phyloP scores from a whole-genome alignment of 2,113 vertebrate species.

The Euleptes europaea region DNA sequence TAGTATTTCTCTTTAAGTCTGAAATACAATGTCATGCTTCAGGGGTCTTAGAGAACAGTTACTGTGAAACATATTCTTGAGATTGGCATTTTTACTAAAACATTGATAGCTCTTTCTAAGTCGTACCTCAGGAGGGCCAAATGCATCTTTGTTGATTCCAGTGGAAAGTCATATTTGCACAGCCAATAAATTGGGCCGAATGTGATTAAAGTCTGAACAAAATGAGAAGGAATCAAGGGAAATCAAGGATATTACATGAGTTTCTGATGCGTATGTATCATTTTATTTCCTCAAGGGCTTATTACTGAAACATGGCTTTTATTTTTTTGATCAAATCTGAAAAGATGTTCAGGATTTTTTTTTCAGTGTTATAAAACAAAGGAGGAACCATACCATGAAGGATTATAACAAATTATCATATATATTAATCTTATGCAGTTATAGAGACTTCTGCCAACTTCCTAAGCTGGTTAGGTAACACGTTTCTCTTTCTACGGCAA shows the following conservation, averaged over 20 bases:
- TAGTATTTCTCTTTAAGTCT: slow-evolving; percentile 18
- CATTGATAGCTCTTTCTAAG: slow-evolving; percentile 21
- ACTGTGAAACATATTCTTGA: slow-evolving; percentile 9
- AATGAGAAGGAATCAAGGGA: slow-evolving; percentile 60
- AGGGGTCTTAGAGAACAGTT: slow-evolving; percentile 12
- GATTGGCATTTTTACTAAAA: slow-evolving; percentile 20
- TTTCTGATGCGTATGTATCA: slow-evolving; percentile 54
- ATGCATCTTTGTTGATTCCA: slow-evolving; percentile 10
- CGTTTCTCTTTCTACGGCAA: slow-evolving; percentile 31
- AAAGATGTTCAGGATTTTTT: slow-evolving; percentile 26
- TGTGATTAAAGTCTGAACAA: slow-evolving; percentile 48
- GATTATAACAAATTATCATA: slow-evolving; percentile 61
- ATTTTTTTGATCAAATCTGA: slow-evolving; percentile 48
- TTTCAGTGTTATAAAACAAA: slow-evolving; percentile 26
- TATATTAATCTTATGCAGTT: slow-evolving; percentile 53
- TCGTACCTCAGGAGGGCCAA: slow-evolving; percentile 19
- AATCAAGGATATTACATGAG: slow-evolving; percentile 65
- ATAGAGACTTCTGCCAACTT: slow-evolving; percentile 45
- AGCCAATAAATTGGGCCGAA: slow-evolving; percentile 33
- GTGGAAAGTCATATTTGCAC: neutral
- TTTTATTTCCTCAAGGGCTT: slow-evolving; percentile 58
- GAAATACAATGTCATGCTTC: neutral
- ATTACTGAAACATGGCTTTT: slow-evolving; percentile 32
- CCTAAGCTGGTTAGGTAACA: slow-evolving; percentile 38
- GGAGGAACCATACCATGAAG: slow-evolving; percentile 37